Conservation (phyloP, 2,888 invertebrate genomes). For the Thera britannica region DNA sequence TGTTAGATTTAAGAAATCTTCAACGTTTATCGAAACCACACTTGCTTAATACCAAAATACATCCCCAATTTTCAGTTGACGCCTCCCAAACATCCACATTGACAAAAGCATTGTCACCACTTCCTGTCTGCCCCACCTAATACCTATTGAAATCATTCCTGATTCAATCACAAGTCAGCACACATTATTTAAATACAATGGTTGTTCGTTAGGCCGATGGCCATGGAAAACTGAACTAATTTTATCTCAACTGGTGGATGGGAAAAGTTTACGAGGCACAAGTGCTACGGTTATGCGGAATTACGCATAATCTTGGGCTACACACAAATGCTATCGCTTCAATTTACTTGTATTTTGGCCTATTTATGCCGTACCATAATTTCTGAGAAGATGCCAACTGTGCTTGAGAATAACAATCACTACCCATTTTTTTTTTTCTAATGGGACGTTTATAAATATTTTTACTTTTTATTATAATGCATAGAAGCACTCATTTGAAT, state of each 20-base stretch:
- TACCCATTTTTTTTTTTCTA: too few relatives aligned
- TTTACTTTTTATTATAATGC: too few relatives aligned
- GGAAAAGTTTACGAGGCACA: not conserved
- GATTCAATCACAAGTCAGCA: slow-evolving; percentile 71
- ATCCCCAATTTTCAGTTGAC: slow-evolving; percentile 2
- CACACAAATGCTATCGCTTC: too few relatives aligned
- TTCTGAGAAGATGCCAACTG: too few relatives aligned
- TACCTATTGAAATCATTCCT: slow-evolving; percentile 52
- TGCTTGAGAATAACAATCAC: too few relatives aligned
- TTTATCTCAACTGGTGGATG: slow-evolving; percentile 10
- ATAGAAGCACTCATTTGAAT: too few relatives aligned
- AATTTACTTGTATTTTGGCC: too few relatives aligned
- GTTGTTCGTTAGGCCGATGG: slow-evolving; percentile 77
- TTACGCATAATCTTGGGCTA: slow-evolving; percentile 1
- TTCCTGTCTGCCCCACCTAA: slow-evolving; percentile 49
- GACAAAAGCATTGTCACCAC: slow-evolving; percentile 32
- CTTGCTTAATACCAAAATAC: not conserved
- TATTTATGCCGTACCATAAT: too few relatives aligned
- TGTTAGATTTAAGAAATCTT: too few relatives aligned
- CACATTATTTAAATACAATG: slow-evolving; percentile 84
- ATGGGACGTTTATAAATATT: too few relatives aligned
- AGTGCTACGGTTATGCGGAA: slow-evolving; percentile 7
- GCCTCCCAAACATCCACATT: slow-evolving; percentile 9
- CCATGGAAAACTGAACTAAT: slow-evolving; percentile 13
- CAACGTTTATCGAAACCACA: not conserved